phyloP scores from a whole-genome alignment of 2,888 invertebrate genomes.

The Polydrusus pterygomalis region DNA sequence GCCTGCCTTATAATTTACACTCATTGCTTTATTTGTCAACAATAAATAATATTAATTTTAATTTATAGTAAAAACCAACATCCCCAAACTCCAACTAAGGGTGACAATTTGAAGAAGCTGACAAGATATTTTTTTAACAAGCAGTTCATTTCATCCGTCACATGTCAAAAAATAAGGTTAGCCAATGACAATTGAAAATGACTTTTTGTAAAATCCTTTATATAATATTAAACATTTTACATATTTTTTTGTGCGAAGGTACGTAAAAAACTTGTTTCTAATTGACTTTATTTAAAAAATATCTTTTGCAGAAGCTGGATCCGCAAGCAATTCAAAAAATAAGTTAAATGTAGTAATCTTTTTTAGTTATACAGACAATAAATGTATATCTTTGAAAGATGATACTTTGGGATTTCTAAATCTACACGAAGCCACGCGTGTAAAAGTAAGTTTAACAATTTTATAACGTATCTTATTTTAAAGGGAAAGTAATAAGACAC shows the following conservation, averaged over 20 bases:
- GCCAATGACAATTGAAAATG: not conserved
- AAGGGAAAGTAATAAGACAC: too few relatives aligned
- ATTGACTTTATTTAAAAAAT: not conserved
- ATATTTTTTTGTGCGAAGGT: slow-evolving; percentile 2
- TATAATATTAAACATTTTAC: slow-evolving; percentile 10
- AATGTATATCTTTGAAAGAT: slow-evolving; percentile 26
- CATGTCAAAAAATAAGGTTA: slow-evolving; percentile 1
- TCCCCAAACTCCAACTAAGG: too few relatives aligned
- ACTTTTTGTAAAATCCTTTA: not conserved
- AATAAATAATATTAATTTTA: too few relatives aligned
- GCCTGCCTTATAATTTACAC: too few relatives aligned
- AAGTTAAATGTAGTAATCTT: slow-evolving; percentile 42
- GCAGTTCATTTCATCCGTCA: not conserved
- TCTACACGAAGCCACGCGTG: slow-evolving; percentile 41
- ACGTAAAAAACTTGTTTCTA: not conserved
- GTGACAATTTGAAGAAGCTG: too few relatives aligned
- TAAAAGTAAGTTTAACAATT: slow-evolving; percentile 30
- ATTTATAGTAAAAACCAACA: too few relatives aligned
- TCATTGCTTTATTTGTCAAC: too few relatives aligned
- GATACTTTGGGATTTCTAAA: slow-evolving; percentile 35
- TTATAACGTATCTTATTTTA: not conserved
- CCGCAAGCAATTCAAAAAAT: not conserved
- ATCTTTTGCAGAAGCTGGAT: not conserved
- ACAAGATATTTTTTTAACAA: too few relatives aligned
- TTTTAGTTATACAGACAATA: slow-evolving; percentile 33